Conservation (phyloP, 1,140 invertebrate genomes). For the Dreissena polymorpha region DNA sequence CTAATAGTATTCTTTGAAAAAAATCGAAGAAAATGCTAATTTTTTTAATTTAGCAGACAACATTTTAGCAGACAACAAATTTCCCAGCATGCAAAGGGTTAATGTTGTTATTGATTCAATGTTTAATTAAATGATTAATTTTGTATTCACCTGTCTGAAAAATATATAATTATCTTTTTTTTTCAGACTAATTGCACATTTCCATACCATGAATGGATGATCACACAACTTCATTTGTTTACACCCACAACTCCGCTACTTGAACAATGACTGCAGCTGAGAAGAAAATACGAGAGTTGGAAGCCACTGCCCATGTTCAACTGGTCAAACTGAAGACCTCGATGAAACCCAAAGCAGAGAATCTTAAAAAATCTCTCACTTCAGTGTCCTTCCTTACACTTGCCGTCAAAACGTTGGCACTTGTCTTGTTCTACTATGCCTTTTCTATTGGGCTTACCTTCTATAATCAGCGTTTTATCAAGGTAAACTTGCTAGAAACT, state of each 20-base stretch:
- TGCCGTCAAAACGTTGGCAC: slow-evolving; percentile 62
- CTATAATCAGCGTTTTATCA: slow-evolving; percentile 95
- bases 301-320: neutral
- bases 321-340: slow-evolving; percentile 51
- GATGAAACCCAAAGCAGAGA: slow-evolving; percentile 62
- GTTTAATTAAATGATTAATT: too few species aligned
- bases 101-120: too few species aligned
- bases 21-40: too few species aligned
- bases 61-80: too few species aligned
- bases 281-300: slow-evolving; percentile 10
- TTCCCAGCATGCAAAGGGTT: too few species aligned
- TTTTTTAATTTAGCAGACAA: too few species aligned
- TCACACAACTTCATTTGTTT: too few species aligned
- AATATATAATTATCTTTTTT: too few species aligned
- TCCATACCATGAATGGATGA: too few species aligned
- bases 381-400: slow-evolving; percentile 58
- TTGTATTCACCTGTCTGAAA: too few species aligned
- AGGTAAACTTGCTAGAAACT: slow-evolving; percentile 82
- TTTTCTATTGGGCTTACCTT: slow-evolving; percentile 97
- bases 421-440: slow-evolving; percentile 90
- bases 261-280: slow-evolving; percentile 9
- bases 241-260: neutral
- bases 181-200: too few species aligned
- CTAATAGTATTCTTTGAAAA: too few species aligned
- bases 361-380: slow-evolving; percentile 68